These are phyloP conservation scores for Promerops cafer DNA, from an alignment of 2,113 vertebrate species.

Conservation along the genomic window DNA sequence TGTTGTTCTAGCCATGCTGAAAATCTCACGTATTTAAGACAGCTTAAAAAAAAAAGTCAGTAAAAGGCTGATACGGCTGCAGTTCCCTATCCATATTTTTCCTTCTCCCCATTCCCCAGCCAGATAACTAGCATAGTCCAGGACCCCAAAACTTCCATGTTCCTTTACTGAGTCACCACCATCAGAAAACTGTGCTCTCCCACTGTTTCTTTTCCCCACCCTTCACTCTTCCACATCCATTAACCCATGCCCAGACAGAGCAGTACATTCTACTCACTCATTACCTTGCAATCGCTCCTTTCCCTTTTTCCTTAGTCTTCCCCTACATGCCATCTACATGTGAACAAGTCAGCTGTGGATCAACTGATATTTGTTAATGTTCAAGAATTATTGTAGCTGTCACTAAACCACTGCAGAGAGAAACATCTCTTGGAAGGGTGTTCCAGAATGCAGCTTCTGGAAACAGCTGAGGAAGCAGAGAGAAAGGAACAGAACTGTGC, in stretches of 20 bases:
- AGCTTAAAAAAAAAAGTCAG: not conserved
- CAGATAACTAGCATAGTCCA: not conserved
- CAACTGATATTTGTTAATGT: not conserved
- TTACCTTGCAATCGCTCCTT: not conserved
- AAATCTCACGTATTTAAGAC: not conserved
- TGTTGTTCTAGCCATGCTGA: not conserved
- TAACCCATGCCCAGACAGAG: not conserved
- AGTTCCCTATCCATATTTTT: not conserved
- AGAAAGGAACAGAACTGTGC: not conserved
- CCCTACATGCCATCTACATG: fast-evolving
- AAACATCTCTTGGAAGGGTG: not conserved
- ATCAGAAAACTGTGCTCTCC: not conserved
- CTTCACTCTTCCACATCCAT: not conserved
- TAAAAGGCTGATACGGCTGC: not conserved
- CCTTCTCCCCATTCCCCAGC: not conserved
- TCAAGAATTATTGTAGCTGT: not conserved
- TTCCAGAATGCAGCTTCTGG: not conserved
- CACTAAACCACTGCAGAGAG: not conserved
- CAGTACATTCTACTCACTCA: not conserved
- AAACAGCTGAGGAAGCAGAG: not conserved
- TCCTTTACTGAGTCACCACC: not conserved
- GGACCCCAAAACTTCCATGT: not conserved
- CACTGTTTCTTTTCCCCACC: not conserved
- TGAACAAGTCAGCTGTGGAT: not conserved
- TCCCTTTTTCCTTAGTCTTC: not conserved